Evolutionary conservation across 2,888 invertebrate species (phyloP).

Genomic region (Tupiocoris notatus): DNA sequence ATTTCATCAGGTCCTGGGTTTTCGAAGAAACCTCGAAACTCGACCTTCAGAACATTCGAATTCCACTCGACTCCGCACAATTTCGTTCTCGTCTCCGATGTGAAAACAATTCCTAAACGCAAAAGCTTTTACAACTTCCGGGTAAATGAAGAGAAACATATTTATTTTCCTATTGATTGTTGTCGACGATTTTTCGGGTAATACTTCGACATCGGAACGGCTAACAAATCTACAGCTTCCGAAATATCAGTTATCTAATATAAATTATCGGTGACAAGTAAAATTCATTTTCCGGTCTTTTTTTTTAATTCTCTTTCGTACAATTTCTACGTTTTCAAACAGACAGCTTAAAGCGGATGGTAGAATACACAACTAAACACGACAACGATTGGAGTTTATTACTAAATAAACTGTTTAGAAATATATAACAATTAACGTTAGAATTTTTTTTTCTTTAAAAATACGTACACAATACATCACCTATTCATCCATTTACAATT

Average conservation of each 20-base stretch:
- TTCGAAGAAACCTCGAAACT: neutral
- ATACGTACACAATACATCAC: slow-evolving; percentile 34
- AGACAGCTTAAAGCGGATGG: slow-evolving; percentile 1
- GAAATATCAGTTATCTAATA: neutral
- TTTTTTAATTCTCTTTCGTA: neutral
- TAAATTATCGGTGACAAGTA: neutral
- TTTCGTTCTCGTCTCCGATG: neutral
- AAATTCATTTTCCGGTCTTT: too few species aligned
- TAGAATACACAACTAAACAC: slow-evolving; percentile 25
- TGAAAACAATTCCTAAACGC: neutral
- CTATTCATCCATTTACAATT: slow-evolving; percentile 17
- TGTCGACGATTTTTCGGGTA: neutral
- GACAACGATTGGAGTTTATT: slow-evolving; percentile 39
- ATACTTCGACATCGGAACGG: neutral
- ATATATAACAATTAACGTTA: slow-evolving; percentile 31
- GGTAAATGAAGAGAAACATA: neutral
- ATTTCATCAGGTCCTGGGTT: neutral
- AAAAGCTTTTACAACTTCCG: neutral
- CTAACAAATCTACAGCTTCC: neutral
- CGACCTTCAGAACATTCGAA: neutral
- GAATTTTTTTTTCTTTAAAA: slow-evolving; percentile 17
- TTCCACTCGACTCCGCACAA: neutral
- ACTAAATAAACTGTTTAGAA: slow-evolving; percentile 46
- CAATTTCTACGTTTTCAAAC: neutral
- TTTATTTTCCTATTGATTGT: neutral